phyloP scores from a whole-genome alignment of 2,113 vertebrate genomes.

The Brevimyrus niger region DNA sequence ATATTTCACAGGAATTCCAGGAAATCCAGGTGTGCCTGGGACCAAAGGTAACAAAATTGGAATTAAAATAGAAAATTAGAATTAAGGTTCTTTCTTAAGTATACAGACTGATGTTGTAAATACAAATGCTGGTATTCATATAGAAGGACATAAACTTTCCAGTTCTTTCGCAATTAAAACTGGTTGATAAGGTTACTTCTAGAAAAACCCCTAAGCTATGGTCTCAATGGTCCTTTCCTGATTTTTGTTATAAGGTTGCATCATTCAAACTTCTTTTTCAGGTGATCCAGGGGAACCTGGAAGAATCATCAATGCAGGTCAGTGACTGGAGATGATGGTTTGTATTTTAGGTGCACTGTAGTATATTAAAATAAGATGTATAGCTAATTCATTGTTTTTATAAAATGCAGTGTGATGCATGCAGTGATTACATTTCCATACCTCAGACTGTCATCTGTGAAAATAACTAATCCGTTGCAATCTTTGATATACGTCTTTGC shows the following conservation, averaged over 20 bases:
- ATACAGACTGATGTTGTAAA: background rate
- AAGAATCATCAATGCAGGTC: constrained; percentile 77
- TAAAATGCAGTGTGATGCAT: background rate
- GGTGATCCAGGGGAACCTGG: constrained; percentile 75
- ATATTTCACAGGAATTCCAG: constrained; percentile 68
- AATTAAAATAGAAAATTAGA: background rate
- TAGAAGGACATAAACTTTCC: background rate
- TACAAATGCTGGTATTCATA: background rate
- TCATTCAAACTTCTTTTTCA: constrained; percentile 35
- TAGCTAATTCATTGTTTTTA: background rate
- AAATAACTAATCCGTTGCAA: background rate
- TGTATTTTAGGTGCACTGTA: background rate
- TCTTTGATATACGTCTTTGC: constrained; percentile 13
- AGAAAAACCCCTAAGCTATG: background rate
- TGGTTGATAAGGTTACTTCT: background rate
- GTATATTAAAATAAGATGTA: background rate
- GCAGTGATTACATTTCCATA: background rate
- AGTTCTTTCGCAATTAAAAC: background rate
- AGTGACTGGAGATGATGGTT: background rate
- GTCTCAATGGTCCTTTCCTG: background rate
- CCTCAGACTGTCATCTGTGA: background rate
- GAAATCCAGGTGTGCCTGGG: constrained; percentile 73
- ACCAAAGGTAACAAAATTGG: constrained; percentile 65
- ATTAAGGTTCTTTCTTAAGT: background rate
- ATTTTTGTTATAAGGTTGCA: background rate